These are phyloP conservation scores for Calcarius lapponicus DNA, from an alignment of 2,797 vertebrate genomes.

Conservation along the genomic window DNA sequence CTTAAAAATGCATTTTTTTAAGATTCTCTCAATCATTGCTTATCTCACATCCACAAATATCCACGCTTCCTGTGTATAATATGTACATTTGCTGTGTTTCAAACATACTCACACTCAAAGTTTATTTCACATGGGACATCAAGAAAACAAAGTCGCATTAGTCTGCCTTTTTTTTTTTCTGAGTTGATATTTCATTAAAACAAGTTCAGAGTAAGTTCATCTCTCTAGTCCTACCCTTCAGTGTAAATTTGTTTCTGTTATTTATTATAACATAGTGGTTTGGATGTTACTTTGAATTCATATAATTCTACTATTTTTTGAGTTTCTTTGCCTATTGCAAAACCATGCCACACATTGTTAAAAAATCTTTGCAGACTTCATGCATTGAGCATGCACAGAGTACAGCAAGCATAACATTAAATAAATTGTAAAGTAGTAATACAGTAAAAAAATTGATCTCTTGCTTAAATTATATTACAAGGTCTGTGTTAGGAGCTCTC, in stretches of 20 bases:
- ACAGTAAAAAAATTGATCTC: not conserved
- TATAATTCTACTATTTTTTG: not conserved
- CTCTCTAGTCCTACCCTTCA: conserved; percentile 6
- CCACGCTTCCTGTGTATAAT: conserved; percentile 66
- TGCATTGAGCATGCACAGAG: not conserved
- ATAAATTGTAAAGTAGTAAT: not conserved
- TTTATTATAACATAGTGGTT: conserved; percentile 25
- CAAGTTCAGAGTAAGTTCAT: conserved; percentile 70
- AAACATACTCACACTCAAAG: conserved; percentile 55
- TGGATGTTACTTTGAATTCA: conserved; percentile 20
- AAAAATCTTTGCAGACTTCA: not conserved
- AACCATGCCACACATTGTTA: not conserved
- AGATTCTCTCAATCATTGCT: conserved; percentile 39
- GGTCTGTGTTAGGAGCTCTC: not conserved
- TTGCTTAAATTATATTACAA: not conserved
- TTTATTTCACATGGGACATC: conserved; percentile 71
- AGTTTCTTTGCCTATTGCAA: not conserved
- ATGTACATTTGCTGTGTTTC: conserved; percentile 62
- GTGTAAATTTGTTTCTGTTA: conserved; percentile 34
- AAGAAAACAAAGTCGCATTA: conserved; percentile 64
- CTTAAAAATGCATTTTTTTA: conserved; percentile 50
- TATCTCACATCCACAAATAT: conserved; percentile 71
- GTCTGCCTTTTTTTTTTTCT: conserved; percentile 17
- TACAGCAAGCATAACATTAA: not conserved
- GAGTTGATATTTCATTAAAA: conserved; percentile 54